Evolutionary conservation across 1,140 invertebrate genomes (phyloP).

Genomic region (Drosophila repleta): DNA sequence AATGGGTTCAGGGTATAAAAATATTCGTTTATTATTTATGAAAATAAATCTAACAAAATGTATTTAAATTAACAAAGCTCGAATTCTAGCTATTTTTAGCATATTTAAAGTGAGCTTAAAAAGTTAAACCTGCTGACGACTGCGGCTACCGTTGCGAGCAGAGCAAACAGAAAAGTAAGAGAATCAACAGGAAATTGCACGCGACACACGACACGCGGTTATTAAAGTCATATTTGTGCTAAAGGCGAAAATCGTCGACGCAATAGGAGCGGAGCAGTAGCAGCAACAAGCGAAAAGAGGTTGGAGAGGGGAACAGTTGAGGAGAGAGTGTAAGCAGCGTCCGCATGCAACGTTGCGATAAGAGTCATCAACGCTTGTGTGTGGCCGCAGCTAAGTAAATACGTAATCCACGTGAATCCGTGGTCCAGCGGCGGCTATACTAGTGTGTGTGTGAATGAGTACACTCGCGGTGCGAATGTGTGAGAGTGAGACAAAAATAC

Average conservation of each 20-base stretch:
- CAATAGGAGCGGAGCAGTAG: background rate
- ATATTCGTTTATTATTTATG: too few species aligned
- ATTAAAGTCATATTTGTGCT: conserved; percentile 76
- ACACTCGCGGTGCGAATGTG: background rate
- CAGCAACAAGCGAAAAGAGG: conserved; percentile 7
- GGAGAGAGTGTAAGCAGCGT: conserved; percentile 24
- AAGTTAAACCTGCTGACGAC: conserved; percentile 32
- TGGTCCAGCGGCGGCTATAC: conserved; percentile 11
- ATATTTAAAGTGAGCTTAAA: background rate
- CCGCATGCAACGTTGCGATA: conserved; percentile 56
- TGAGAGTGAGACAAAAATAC: conserved; percentile 3
- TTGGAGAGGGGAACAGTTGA: background rate
- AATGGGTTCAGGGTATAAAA: too few species aligned
- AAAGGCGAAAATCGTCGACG: conserved; percentile 40
- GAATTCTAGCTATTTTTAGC: conserved; percentile 20
- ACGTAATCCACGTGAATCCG: conserved; percentile 66
- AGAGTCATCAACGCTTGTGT: conserved; percentile 40
- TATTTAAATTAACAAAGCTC: too few species aligned
- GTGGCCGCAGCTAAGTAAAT: conserved; percentile 58
- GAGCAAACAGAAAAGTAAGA: conserved; percentile 59
- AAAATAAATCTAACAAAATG: too few species aligned
- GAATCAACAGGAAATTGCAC: conserved; percentile 66
- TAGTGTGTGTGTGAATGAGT: conserved; percentile 1
- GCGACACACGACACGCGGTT: conserved; percentile 45
- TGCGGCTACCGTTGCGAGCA: conserved; percentile 26